Evolutionary conservation across 2,888 invertebrate species (phyloP), one percentile per base, ranked within the genome.

Genomic region (Stenurella melanura): DNA sequence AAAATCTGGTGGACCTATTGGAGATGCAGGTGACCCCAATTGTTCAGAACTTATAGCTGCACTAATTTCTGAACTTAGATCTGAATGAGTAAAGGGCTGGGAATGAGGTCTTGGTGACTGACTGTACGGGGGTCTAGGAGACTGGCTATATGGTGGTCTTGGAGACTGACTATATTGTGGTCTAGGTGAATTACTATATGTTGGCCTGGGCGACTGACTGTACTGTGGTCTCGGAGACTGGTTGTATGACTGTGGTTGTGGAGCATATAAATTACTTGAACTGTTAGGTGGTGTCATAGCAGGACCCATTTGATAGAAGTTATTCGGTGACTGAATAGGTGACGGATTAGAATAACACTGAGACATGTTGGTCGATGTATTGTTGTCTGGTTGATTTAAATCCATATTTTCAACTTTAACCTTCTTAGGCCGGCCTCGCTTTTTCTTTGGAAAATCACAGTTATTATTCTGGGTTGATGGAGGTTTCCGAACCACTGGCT

Each of bases 401-500:
- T 92, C 92, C 82, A 91, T 91, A 82, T 92, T 93, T 86, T 93
- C 93, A 67, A 93, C 92, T 80, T 95, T 93, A 18, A 96, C 93
- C 90, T 97, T 97, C 90, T 97, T 97, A 78, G 97, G 96, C 78
- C 96, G 92, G 19, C 97, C 96, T 30, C 97, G 90, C 87, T 97
- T 96, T 90, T 97, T 97, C 90, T 96, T 96, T 79, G 95, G 94
- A 79, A 94, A 93, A 87, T 92, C 93, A 79, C 90, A 91, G 85
- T 90, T 91, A 69, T 88, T 86, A 82, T 85, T 85, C 80, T 85
- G 86, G 77, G 87, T 85, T 80, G 86, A 84, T 78, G 86, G 85
- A 21, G 91, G 91, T 79, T 91, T 91, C 78, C 91, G 89, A 1
- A 92, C 90, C 50, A 91, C 87, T 56, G 90, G 88, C 61, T 91